Evolutionary conservation across 2,797 vertebrate species (phyloP).

Genomic region (Lithobates sylvaticus): DNA sequence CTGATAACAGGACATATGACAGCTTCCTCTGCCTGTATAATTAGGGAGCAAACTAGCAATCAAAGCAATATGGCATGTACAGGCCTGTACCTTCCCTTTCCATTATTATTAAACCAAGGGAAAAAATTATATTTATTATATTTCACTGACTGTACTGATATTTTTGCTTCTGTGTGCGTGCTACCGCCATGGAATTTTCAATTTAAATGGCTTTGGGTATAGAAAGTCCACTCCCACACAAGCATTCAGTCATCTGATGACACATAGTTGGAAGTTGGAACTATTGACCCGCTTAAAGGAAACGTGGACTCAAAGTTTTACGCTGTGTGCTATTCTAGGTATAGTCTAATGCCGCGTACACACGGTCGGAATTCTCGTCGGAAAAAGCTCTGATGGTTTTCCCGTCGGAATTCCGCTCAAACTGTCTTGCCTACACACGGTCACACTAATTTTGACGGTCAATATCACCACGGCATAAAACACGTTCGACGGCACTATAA

Average conservation of each 20-base stretch:
- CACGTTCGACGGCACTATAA: too few species aligned
- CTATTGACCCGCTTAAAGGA: neutral
- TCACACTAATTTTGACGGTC: too few species aligned
- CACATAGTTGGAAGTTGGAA: too few species aligned
- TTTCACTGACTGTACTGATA: neutral
- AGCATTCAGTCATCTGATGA: neutral
- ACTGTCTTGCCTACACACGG: too few species aligned
- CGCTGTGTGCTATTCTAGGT: neutral
- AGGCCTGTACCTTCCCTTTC: neutral
- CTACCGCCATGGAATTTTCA: neutral
- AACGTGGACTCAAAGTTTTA: neutral
- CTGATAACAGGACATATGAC: slow-evolving; percentile 60
- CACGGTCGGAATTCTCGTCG: too few species aligned
- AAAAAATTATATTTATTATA: neutral
- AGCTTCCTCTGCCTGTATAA: slow-evolving; percentile 48
- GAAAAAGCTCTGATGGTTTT: too few species aligned
- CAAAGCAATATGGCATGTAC: slow-evolving; percentile 1
- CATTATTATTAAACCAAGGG: neutral
- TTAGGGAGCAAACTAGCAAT: slow-evolving; percentile 53
- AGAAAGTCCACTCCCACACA: neutral
- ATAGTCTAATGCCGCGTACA: too few species aligned
- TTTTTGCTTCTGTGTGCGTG: neutral
- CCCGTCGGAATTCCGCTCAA: too few species aligned
- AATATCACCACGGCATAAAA: too few species aligned
- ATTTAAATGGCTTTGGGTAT: neutral